Percentiles rank a stretch among this genome's conserved stretches.
These are phyloP conservation scores for Hypselothyrea guttata DNA, from an alignment of 2,888 invertebrate species.

Conservation along the genomic window DNA sequence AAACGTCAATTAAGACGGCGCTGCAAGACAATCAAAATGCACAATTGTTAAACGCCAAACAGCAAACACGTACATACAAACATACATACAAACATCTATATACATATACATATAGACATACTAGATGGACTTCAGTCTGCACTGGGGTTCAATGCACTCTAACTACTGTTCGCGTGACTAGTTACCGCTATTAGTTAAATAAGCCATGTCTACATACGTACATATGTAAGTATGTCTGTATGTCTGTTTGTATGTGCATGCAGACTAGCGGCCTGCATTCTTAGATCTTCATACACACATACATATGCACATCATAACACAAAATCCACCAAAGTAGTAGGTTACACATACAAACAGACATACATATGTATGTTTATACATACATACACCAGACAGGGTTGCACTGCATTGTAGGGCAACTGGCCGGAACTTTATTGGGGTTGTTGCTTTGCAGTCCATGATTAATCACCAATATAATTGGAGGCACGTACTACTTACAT, in stretches of 20 bases:
- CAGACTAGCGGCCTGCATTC: not conserved
- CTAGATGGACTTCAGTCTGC: constrained; percentile 23
- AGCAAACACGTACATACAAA: not conserved
- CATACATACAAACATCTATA: no score
- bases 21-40: constrained; percentile 63
- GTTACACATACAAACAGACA: no score
- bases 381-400: no score
- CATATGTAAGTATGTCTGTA: not conserved
- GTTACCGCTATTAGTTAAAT: constrained; percentile 41
- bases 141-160: constrained; percentile 51
- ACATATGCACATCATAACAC: no score
- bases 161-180: constrained; percentile 55
- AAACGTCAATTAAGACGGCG: constrained; percentile 53
- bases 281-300: not conserved
- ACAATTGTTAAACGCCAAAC: constrained; percentile 43
- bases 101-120: constrained; percentile 20
- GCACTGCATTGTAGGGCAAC: not conserved
- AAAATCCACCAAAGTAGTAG: no score
- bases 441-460: not conserved
- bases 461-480: no score
- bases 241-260: not conserved
- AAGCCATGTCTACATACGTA: constrained; percentile 12
- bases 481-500: no score
- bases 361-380: no score
- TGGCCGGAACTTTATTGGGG: not conserved